Percentiles rank a stretch among this genome's conserved stretches.
Conservation (phyloP, 2,888 invertebrate genomes). For the Caradrina kadenii region DNA sequence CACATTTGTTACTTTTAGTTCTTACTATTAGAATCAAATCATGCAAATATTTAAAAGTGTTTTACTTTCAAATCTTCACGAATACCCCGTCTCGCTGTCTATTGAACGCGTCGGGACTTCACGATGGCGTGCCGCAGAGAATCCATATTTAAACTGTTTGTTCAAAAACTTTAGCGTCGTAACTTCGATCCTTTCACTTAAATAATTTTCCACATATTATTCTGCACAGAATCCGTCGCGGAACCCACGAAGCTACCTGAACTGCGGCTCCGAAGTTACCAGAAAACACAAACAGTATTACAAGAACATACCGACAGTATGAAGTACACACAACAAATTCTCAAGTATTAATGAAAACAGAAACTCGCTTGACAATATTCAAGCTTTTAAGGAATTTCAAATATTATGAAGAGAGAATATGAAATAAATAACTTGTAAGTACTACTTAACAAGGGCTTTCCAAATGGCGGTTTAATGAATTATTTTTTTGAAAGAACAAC, state of each 20-base stretch:
- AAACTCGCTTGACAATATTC: neutral
- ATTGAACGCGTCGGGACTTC: conserved; percentile 21
- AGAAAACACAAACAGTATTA: neutral
- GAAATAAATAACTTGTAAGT: neutral
- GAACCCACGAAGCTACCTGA: neutral
- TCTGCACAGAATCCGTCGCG: neutral
- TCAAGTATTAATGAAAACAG: neutral
- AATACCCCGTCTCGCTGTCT: conserved; percentile 10
- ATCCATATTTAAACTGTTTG: neutral
- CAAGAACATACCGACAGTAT: neutral
- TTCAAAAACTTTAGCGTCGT: neutral
- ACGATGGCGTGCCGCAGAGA: neutral
- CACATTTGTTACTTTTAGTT: neutral
- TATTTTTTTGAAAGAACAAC: too few species aligned
- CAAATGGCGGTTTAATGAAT: too few species aligned
- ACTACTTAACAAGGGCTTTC: neutral
- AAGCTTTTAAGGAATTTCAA: neutral
- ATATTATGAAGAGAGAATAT: neutral
- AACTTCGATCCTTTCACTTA: neutral
- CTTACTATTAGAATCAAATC: too few species aligned
- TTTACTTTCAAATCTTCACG: conserved; percentile 15
- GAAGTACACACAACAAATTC: neutral
- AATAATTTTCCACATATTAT: neutral
- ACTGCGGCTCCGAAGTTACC: neutral
- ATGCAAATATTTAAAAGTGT: conserved; percentile 14